Conservation (phyloP, 2,888 invertebrate genomes). For the Dynastes hyllus region DNA sequence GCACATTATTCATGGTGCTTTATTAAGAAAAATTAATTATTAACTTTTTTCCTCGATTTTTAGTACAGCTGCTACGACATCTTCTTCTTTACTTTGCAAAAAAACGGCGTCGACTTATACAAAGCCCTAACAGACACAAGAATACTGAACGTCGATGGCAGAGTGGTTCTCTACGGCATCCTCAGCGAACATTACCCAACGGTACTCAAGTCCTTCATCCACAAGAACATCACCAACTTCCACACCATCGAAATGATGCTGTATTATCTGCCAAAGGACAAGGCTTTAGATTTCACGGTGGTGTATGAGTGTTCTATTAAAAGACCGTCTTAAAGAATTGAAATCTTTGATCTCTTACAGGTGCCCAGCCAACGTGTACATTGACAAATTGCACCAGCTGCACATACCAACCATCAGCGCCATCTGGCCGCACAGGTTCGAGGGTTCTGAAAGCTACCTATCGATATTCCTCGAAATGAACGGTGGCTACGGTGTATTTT, state of each 20-base stretch:
- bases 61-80: slow-evolving; percentile 58
- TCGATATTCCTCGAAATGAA: slow-evolving; percentile 48
- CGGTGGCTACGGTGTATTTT: slow-evolving; percentile 47
- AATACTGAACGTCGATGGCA: slow-evolving; percentile 31
- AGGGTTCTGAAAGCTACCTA: slow-evolving; percentile 54
- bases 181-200: slow-evolving; percentile 47
- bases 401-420: slow-evolving; percentile 53
- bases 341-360: slow-evolving; percentile 31
- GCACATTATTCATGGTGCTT: too few species aligned
- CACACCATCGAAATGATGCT: slow-evolving; percentile 41
- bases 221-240: slow-evolving; percentile 41
- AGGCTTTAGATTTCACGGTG: slow-evolving; percentile 43
- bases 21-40: too few species aligned
- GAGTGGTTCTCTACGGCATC: slow-evolving; percentile 43
- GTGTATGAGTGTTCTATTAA: slow-evolving; percentile 40
- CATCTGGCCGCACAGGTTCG: slow-evolving; percentile 58
- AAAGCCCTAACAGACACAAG: slow-evolving; percentile 58
- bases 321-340: slow-evolving; percentile 11
- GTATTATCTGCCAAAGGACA: slow-evolving; percentile 42
- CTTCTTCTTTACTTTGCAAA: slow-evolving; percentile 62
- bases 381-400: slow-evolving; percentile 50
- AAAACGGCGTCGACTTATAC: slow-evolving; percentile 56
- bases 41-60: slow-evolving; percentile 1
- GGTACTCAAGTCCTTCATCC: slow-evolving; percentile 31
- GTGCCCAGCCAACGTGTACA: slow-evolving; percentile 53